Evolutionary conservation across 2,888 invertebrate species (phyloP), one percentile per base, ranked within the genome.

Genomic region (Germaria angustata): DNA sequence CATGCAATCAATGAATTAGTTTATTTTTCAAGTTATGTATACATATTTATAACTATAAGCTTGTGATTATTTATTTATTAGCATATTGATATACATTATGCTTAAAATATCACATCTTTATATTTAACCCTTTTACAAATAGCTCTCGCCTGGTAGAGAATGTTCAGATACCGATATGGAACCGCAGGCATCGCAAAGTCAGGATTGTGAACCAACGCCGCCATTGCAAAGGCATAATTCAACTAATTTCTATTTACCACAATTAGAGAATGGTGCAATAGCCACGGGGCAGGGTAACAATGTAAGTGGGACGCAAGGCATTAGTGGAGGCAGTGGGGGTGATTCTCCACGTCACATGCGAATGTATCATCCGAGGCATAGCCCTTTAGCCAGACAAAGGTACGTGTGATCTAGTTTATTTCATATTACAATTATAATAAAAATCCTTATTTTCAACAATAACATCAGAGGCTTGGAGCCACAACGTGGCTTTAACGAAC

Each of bases 191-290:
- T 96, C 96, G 63, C 97, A 97, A 92, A 96, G 96, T 66, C 95
- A 96, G 87, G 97, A 97, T 93, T 97, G 97, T 92, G 97, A 97
- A 91, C 97, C 97, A 8, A 97, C 97, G 86, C 97, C 97, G 59
- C 96, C 96, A 73, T 92, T 96, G 85, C 96, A 96, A 92, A 93
- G 97, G 86, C 95, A 95, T 88, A 96, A 96, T 87, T 97, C 97
- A 78, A 95, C 94, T 87, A 97, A 97, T 92, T 95, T 97, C 92
- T 97, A 97, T 93, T 94, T 96, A 90, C 96, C 96, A 80, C 94
- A 95, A 80, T 92, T 93, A 86, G 92, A 90, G 80, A 86, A 87
- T 77, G 90, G 90, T 44, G 87, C 86, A 72, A 87, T 89, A 80
- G 84, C 85, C 15, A 88, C 86, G 85, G 85, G 36, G 84, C 75